These are phyloP conservation scores for Microcebus ravelobensis DNA, from an alignment of 2,113 vertebrate species.

Conservation along the genomic window DNA sequence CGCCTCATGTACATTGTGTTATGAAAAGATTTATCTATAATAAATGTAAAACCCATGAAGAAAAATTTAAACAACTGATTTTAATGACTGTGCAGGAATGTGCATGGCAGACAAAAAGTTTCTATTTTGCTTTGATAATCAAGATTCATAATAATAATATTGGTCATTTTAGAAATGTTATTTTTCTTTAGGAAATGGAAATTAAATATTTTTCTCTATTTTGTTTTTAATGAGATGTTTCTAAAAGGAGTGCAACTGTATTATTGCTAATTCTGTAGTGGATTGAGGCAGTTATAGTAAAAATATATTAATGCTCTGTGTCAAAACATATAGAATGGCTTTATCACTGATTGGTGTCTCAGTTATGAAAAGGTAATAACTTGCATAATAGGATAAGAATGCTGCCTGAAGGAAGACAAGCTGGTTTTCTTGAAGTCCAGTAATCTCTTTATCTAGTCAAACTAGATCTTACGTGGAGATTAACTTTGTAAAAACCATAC, in stretches of 20 bases:
- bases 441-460: conserved; percentile 1
- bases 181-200: conserved; percentile 26
- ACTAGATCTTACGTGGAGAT: neutral
- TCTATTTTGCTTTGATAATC: neutral
- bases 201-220: neutral
- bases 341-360: neutral
- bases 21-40: neutral
- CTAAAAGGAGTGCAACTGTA: neutral
- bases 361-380: neutral
- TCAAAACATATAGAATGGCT: conserved; percentile 8
- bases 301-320: neutral
- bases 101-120: neutral
- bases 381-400: neutral
- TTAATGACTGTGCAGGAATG: neutral
- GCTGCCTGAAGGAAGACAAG: neutral
- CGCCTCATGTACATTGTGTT: neutral
- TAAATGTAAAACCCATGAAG: neutral
- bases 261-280: neutral
- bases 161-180: neutral
- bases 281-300: neutral
- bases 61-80: neutral
- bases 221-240: neutral
- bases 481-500: neutral
- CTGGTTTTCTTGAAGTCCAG: neutral
- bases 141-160: neutral